phyloP scores from a whole-genome alignment of 2,888 invertebrate genomes.

The Drosophila peninsularis region DNA sequence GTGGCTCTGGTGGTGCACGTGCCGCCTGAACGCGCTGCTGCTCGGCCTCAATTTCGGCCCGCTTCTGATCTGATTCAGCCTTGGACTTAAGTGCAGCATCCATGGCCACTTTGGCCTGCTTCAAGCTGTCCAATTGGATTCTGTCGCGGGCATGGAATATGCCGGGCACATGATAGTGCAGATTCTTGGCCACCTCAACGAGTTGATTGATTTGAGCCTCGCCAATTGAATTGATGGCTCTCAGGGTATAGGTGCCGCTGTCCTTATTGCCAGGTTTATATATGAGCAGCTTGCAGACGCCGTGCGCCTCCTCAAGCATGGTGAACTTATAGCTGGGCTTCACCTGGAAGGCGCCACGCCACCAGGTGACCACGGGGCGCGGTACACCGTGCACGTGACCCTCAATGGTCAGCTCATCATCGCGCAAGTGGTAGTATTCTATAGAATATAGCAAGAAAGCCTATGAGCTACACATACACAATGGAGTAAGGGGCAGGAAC shows the following conservation, averaged over 20 bases:
- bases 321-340: conserved; percentile 83
- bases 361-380: conserved; percentile 83
- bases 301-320: conserved; percentile 84
- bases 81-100: conserved; percentile 83
- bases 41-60: conserved; percentile 74
- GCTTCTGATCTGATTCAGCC: conserved; percentile 83
- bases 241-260: conserved; percentile 89
- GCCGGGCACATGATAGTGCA: conserved; percentile 85
- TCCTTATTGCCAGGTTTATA: conserved; percentile 87
- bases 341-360: conserved; percentile 82
- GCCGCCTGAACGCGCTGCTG: conserved; percentile 56
- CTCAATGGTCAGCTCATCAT: conserved; percentile 88
- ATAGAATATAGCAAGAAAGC: conserved; percentile 29
- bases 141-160: conserved; percentile 83
- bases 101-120: conserved; percentile 81
- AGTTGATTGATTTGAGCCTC: conserved; percentile 85
- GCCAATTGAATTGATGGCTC: conserved; percentile 89
- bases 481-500: conserved; percentile 31
- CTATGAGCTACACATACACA: conserved; percentile 12
- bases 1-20: conserved; percentile 76
- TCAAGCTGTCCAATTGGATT: conserved; percentile 81
- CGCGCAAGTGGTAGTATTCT: conserved; percentile 85
- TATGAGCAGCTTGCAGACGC: conserved; percentile 86
- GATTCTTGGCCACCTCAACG: conserved; percentile 86
- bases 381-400: conserved; percentile 84